Base-by-base conservation (phyloP, 64 coral and sea anemone genomes). In the Acropora yongei region DNA sequence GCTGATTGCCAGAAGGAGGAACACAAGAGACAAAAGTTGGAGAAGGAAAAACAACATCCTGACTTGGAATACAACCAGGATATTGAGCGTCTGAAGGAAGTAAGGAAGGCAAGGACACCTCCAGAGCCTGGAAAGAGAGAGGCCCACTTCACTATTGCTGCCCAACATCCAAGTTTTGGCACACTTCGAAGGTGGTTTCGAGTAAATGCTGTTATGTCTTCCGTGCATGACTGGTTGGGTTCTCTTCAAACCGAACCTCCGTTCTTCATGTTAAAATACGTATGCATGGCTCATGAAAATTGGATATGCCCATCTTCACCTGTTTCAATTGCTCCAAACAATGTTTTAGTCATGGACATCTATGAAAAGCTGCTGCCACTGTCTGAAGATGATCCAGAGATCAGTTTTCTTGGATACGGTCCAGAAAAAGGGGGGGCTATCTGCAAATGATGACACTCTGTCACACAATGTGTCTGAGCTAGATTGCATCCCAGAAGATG, bases 141-240 rank as follows among this genome's bases (percentile, higher is more conserved):
- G 72, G 72, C 87, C 77, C 39, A 41, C 72, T 77, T 53, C 40
- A 76, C 53, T 17, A 89, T 17, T 89, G 87, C 87, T 77, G 87
- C 78, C 49, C 40, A 75, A 78, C 87, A 89, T 76, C 87, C n/a
- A 88, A 46, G 43, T 73, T 53, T 88, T 1, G 47, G 72, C n/a
- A 88, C 86, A 73, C 65, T 88, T 74, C 41, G 86, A 76, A 88
- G 86, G 72, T 44, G 30, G 48, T 88, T 88, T 73, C 16, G 49
- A 72, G 30, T 49, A 8, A 72, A 88, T 88, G 71, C 68, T 50
- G 41, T 14, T 53, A 76, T 88, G 86, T 49, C 44, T 44, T 75
- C 44, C 11, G 71, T 88, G 45, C 76, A 88, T 88, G 86, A 88
- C 86, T 88, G 86, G 69, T 14, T 88, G 47, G 86, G 86, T n/a